Evolutionary conservation across 2,888 invertebrate genomes (phyloP), one percentile per base, ranked within the genome.

Genomic region (Tenthredo livida): DNA sequence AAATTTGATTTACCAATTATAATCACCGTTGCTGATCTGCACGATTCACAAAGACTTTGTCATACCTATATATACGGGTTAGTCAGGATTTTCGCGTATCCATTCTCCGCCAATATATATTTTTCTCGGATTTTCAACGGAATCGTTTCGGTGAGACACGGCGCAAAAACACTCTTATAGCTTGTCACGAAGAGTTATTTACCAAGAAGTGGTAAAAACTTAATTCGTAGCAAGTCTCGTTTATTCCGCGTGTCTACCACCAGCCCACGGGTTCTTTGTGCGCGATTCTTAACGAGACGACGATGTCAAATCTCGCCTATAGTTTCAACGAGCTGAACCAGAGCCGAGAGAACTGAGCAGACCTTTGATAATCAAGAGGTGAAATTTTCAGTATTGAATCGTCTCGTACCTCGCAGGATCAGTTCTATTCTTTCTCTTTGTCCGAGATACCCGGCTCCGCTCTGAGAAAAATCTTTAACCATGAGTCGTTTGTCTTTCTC

Each of bases 1-100:
- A 67, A 67, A 67, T 67, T 67, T 33, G 33, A 67, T 67, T 67
- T 67, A 33, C 73, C 73, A 73, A 47, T 40, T 73, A 73, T 25
- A 43, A 73, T 73, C 73, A 47, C 73, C 73, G 73, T 73, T 12
- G n/a, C n/a, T 21, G 25, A 73, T 43, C 15, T 21, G 40, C 12
- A 40, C 40, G 15, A 40, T 73, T 25, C 73, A 21, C 43, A 21
- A 12, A 73, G 43, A 43, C 25, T 43, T 73, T 12, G 73, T 21
- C n/a, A n/a, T 50, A 29, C 1, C 29, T 2, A 29, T 29, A 33
- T 33, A n/a, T 40, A 21, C 10, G 40, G 4, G 72, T 72, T 15
- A n/a, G 33, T 72, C 40, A 7, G n/a, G 33, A 10, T 54, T 54
- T 7, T 54, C 54, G n/a, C 54, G 54, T 54, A 54, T n/a, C n/a